A percentile compares a stretch with the other conserved stretches of the same genome.
Conservation (phyloP, 2,888 invertebrate species). For the Urechis unicinctus region DNA sequence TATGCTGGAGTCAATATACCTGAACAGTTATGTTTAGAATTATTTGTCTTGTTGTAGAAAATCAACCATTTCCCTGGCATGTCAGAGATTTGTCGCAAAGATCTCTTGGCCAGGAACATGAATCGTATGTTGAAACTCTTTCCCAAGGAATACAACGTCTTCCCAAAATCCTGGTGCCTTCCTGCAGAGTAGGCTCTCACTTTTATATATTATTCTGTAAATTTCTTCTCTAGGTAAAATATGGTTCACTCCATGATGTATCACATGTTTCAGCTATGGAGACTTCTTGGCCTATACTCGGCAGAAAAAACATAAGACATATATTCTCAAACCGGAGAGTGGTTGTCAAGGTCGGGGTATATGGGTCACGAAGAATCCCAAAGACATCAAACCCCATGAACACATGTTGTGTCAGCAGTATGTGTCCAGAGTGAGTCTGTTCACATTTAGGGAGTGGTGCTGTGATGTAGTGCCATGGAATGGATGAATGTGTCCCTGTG, state of each 20-base stretch:
- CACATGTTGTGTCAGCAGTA: slow-evolving; percentile 82
- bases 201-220: neutral
- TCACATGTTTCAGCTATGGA: slow-evolving; percentile 43
- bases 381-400: slow-evolving; percentile 71
- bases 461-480: too few relatives aligned
- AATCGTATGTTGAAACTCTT: slow-evolving; percentile 83
- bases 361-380: slow-evolving; percentile 73
- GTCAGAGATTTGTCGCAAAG: slow-evolving; percentile 83
- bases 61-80: slow-evolving; percentile 91
- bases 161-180: slow-evolving; percentile 89
- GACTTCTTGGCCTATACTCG: slow-evolving; percentile 58
- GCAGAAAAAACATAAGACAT: slow-evolving; percentile 68
- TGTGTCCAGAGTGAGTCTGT: slow-evolving; percentile 57
- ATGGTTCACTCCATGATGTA: too few relatives aligned
- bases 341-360: slow-evolving; percentile 88
- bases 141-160: slow-evolving; percentile 84
- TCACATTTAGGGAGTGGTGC: neutral
- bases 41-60: slow-evolving; percentile 57
- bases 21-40: too few relatives aligned
- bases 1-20: too few relatives aligned
- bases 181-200: slow-evolving; percentile 70
- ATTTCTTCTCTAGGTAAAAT: neutral
- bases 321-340: slow-evolving; percentile 84
- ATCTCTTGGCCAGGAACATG: slow-evolving; percentile 78
- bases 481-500: too few relatives aligned